Base-by-base conservation (phyloP, 2,888 invertebrate species). In the Netelia fuscicornis region DNA sequence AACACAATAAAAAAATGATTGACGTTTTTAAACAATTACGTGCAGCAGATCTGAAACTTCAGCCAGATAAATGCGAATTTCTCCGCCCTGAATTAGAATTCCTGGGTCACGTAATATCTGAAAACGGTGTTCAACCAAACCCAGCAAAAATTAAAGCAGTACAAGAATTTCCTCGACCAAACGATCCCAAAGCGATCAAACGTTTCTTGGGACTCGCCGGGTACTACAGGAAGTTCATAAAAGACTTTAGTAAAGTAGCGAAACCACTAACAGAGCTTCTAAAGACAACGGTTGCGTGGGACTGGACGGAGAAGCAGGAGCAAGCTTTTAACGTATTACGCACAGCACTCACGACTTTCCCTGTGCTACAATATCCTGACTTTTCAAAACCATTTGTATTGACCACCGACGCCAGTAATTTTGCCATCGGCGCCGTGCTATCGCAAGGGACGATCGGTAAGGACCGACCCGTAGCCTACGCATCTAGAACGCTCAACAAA, bases 341-440 rank as follows among this genome's bases (percentile, higher is more conserved):
- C 0, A 11, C 78, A 2, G 52, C 79, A 1, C 23, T 77, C 2
- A 68, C 54, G 2, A 79, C 71, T 0, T 62, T 64, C 23, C 75
- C 82, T 0, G 44, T 83, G 3, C 52, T 86, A 1, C 76, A 81
- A n/a, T 86, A 83, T 9, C 77, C 85, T 0, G 68, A 72, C 2
- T 86, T 81, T 17, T 2, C 6, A 0, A 10, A 74, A n/a, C 67
- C 67, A 1, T 85, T 83, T 54, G 13, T 78, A 1, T 23, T 81
- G 0, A 84, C 81, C 0, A 86, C 84, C 0, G 86, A 84, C 54
- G 78, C 71, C 2, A 68, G 60, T 3, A 74, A 77, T 20, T 6
- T 60, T 11, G 81, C 67, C 0, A 3, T 84, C 2, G 78, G 81
- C 5, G 85, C 82, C 1, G 81, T 86, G 0, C 30, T 85, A 25